Percentiles rank a stretch among this genome's conserved stretches.
Conservation (phyloP, 2,888 invertebrate species). For the Pristionchus maxplancki region DNA sequence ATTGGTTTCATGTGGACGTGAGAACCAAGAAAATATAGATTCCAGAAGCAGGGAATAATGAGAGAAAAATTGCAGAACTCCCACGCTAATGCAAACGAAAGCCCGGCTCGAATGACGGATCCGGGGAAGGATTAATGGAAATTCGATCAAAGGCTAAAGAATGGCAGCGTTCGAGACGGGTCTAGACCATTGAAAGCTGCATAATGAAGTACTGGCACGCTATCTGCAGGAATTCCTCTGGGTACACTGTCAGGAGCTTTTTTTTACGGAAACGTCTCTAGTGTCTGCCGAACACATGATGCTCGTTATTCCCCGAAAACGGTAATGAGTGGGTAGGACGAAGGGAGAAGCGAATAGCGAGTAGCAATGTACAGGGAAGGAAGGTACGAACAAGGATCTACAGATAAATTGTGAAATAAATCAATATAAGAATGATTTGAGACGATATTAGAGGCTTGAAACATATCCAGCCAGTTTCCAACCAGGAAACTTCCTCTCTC, state of each 20-base stretch:
- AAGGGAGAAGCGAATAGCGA: not conserved
- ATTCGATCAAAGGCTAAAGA: slow-evolving; percentile 14
- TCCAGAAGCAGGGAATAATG: not conserved
- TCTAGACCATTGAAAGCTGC: not conserved
- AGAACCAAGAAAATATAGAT: not conserved
- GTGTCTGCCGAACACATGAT: not conserved
- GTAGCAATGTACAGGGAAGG: not conserved
- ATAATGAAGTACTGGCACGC: too few relatives aligned
- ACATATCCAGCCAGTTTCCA: not conserved
- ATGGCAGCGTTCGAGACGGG: not conserved
- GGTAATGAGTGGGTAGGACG: not conserved
- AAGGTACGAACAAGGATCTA: not conserved
- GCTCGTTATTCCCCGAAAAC: not conserved
- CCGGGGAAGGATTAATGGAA: not conserved
- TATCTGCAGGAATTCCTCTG: too few relatives aligned
- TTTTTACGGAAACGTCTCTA: not conserved
- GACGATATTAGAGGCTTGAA: too few relatives aligned
- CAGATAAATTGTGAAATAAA: too few relatives aligned
- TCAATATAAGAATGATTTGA: too few relatives aligned
- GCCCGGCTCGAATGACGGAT: not conserved
- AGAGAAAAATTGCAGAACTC: not conserved
- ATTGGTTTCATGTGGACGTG: not conserved
- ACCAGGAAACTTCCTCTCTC: slow-evolving; percentile 9
- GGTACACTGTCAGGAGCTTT: too few relatives aligned
- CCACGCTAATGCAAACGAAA: not conserved